Evolutionary conservation across 2,797 vertebrate genomes (phyloP), one percentile per base, ranked within the genome.

Genomic region (Scyliorhinus canicula): DNA sequence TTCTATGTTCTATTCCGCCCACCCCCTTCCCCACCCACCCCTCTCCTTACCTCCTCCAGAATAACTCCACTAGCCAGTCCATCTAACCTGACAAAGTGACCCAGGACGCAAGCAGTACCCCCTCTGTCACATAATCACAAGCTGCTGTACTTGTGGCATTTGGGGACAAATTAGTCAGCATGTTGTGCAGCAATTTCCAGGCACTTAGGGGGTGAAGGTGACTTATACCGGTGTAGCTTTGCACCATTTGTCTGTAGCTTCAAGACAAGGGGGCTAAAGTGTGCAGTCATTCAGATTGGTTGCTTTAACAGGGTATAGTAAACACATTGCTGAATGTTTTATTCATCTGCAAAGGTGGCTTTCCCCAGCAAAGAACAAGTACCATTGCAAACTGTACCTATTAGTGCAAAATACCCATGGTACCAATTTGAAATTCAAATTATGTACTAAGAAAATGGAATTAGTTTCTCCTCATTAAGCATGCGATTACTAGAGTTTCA

Each of bases 371-470:
- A 57, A 55, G 52, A 88, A 88, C 55, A n/a, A 57, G 85, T 88
- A 24, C 52, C 19, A 88, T 88, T 88, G 85, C 85, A 55, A 88
- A 55, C 28, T 55, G 52, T n/a, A 88, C 85, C 85, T 52, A 88
- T 88, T 88, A 57, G n/a, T 88, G 52, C 52, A 88, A 88, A 88
- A 88, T 88, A 88, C 52, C 55, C 52, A 88, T 35, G 55, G 85
- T 16, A 55, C 52, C 52, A n/a, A 88, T 88, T n/a, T 88, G 26
- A 88, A 88, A 88, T 57, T 55, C 16, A 88, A 88, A 88, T 88
- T 88, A 28, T 52, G 6, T 88, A 57, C 12, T 88, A 55, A 57
- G 85, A 57, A 88, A 88, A 52, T 88, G 71, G 35, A 74, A 74
- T 74, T 74, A 74, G 71, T 74, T 35, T 74, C 71, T 74, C 50